These are phyloP conservation scores for Troides helena DNA, from an alignment of 2,888 invertebrate genomes.

Conservation along the genomic window DNA sequence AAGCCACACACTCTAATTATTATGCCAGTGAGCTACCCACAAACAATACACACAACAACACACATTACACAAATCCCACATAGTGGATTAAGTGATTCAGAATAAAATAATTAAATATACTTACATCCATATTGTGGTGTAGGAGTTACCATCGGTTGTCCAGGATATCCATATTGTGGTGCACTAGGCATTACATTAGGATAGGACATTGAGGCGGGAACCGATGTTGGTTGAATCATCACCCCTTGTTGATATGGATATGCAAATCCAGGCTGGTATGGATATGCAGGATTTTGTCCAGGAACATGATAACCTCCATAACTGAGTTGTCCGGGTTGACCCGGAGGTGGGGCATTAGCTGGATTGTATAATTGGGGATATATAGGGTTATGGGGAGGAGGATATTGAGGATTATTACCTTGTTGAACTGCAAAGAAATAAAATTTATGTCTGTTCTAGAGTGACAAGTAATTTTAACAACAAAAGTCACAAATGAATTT, in stretches of 20 bases:
- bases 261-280: slow-evolving; percentile 46
- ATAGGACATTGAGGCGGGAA: slow-evolving; percentile 56
- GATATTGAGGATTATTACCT: slow-evolving; percentile 53
- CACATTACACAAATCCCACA: too few species aligned
- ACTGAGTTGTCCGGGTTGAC: slow-evolving; percentile 41
- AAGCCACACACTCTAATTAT: too few species aligned
- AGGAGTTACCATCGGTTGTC: slow-evolving; percentile 37
- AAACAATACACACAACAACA: too few species aligned
- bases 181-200: slow-evolving; percentile 43
- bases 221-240: slow-evolving; percentile 33
- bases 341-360: slow-evolving; percentile 50
- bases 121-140: slow-evolving; percentile 32
- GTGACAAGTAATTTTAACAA: too few species aligned
- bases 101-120: too few species aligned
- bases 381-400: slow-evolving; percentile 58
- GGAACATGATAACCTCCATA: slow-evolving; percentile 38
- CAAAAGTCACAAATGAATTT: too few species aligned
- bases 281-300: slow-evolving; percentile 39
- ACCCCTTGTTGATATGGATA: slow-evolving; percentile 39
- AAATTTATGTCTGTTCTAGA: background rate
- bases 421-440: slow-evolving; percentile 56
- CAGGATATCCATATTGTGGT: slow-evolving; percentile 37
- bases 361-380: slow-evolving; percentile 62
- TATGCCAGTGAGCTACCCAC: too few species aligned
- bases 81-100: too few species aligned